phyloP scores from a whole-genome alignment of 2,888 invertebrate species.

The Polydrusus cervinus region DNA sequence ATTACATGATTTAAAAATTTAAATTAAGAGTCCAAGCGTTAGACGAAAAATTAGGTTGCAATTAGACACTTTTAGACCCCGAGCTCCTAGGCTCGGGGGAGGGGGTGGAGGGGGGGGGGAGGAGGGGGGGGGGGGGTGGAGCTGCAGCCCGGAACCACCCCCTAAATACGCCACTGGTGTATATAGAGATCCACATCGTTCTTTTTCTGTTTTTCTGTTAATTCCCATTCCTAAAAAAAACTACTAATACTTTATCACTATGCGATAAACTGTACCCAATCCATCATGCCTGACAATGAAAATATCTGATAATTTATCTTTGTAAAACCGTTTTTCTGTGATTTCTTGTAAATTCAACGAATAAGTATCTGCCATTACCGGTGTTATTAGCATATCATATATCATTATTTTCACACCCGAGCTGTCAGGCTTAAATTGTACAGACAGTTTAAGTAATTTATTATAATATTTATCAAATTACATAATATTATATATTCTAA shows the following conservation, averaged over 20 bases:
- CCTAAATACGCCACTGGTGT: too few species aligned
- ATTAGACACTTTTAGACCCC: too few species aligned
- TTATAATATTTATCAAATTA: conserved; percentile 14
- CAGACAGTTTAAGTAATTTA: conserved; percentile 14
- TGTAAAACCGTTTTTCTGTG: not conserved
- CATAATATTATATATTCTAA: not conserved
- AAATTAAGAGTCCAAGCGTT: too few species aligned
- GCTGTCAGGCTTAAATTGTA: conserved; percentile 20
- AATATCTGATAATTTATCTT: conserved; percentile 10
- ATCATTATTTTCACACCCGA: conserved; percentile 28
- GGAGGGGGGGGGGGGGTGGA: too few species aligned
- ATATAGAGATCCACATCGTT: too few species aligned
- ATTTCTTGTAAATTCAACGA: conserved; percentile 7
- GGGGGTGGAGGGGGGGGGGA: too few species aligned
- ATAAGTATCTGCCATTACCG: conserved; percentile 4
- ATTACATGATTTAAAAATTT: too few species aligned
- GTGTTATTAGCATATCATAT: conserved; percentile 22
- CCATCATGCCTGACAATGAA: conserved; percentile 11
- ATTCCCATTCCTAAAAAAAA: too few species aligned
- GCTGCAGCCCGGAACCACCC: too few species aligned
- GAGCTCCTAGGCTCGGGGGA: too few species aligned
- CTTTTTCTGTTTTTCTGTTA: too few species aligned
- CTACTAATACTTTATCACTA: not conserved
- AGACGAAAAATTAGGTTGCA: too few species aligned
- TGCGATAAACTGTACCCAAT: not conserved